phyloP scores from a whole-genome alignment of 2,113 vertebrate genomes.

The Bothrops jararaca region DNA sequence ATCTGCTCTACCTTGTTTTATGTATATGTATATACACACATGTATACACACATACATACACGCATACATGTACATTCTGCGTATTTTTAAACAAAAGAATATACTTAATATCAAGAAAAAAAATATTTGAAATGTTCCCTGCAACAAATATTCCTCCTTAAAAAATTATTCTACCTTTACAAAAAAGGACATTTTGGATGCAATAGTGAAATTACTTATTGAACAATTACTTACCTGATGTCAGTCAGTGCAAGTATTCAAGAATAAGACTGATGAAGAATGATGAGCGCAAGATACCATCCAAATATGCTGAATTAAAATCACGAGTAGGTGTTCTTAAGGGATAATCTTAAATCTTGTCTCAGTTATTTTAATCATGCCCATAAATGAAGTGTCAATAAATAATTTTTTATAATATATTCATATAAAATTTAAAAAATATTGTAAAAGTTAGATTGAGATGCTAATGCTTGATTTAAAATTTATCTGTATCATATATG shows the following conservation, averaged over 20 bases:
- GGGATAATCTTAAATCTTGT: background rate
- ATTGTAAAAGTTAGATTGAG: background rate
- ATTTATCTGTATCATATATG: background rate
- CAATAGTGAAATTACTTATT: slow-evolving; percentile 4
- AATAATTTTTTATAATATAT: background rate
- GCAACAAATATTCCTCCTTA: background rate
- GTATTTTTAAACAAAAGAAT: background rate
- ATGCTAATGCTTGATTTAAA: background rate
- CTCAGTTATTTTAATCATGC: background rate
- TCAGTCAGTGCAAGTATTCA: background rate
- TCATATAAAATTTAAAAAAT: background rate
- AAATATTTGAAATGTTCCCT: background rate
- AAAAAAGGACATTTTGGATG: background rate
- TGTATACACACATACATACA: no score
- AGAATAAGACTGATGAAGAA: background rate
- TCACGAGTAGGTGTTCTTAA: background rate
- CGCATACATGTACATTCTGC: background rate
- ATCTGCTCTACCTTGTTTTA: background rate
- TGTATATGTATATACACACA: no score
- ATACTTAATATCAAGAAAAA: background rate
- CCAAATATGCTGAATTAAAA: background rate
- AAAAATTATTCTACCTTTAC: background rate
- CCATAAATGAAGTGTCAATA: background rate
- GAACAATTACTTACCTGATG: background rate
- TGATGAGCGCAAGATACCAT: background rate